These are phyloP conservation scores for Crotalus tigris DNA, from an alignment of 2,113 vertebrate genomes.

Conservation along the genomic window DNA sequence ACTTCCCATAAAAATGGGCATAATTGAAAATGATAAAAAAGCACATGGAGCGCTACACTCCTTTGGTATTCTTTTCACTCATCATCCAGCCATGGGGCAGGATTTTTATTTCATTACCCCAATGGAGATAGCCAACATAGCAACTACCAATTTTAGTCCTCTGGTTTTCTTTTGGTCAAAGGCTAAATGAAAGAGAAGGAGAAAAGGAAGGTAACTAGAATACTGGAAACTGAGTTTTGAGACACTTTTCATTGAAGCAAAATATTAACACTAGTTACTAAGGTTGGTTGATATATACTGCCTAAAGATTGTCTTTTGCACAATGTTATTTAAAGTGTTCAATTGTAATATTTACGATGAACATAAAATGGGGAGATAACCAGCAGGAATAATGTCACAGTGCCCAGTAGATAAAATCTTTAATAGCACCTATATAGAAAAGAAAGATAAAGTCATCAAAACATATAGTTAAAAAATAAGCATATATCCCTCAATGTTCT, in stretches of 20 bases:
- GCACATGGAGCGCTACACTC: neutral
- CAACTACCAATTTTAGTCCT: neutral
- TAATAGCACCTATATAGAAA: slow-evolving; percentile 36
- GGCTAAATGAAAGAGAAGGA: neutral
- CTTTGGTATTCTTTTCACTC: slow-evolving; percentile 23
- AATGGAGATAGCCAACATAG: neutral
- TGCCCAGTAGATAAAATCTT: neutral
- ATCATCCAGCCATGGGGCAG: neutral
- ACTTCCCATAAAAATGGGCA: slow-evolving; percentile 19
- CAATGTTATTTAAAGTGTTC: slow-evolving; percentile 55
- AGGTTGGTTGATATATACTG: slow-evolving; percentile 43
- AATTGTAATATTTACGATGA: slow-evolving; percentile 47
- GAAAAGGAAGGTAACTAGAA: neutral
- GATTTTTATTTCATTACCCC: neutral
- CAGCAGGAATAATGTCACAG: neutral
- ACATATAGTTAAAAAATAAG: neutral
- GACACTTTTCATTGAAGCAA: neutral
- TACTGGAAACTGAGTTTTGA: neutral
- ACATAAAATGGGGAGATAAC: neutral
- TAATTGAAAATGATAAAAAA: neutral
- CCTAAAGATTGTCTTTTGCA: slow-evolving; percentile 53
- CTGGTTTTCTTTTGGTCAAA: neutral
- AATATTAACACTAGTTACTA: slow-evolving; percentile 55
- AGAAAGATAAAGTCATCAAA: slow-evolving; percentile 25
- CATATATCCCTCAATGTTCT: slow-evolving; percentile 43